A percentile compares a stretch with the other conserved stretches of the same genome.
phyloP scores from a whole-genome alignment of 1,140 invertebrate genomes.

The Nilaparvata lugens region DNA sequence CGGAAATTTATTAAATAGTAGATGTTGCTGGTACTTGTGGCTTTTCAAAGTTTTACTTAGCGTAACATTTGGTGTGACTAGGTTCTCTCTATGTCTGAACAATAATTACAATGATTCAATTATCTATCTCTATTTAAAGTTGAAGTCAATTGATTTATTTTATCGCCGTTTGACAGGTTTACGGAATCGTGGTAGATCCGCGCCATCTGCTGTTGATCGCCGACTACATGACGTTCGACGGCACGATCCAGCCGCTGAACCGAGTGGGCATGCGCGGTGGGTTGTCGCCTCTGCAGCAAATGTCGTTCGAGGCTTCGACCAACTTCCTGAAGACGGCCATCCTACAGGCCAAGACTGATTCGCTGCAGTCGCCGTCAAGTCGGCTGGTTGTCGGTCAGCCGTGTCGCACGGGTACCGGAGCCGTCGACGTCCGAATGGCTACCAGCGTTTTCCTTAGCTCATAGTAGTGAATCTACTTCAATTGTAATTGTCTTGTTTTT shows the following conservation, averaged over 20 bases:
- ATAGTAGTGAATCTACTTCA: too few relatives aligned
- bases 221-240: slow-evolving; percentile 97
- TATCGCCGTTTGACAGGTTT: slow-evolving; percentile 48
- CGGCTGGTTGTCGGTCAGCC: slow-evolving; percentile 80
- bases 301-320: slow-evolving; percentile 93
- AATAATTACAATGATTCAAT: too few relatives aligned
- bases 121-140: too few relatives aligned
- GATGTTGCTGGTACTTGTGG: too few relatives aligned
- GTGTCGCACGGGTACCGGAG: slow-evolving; percentile 75
- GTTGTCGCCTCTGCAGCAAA: slow-evolving; percentile 90
- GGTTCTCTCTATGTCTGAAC: too few relatives aligned
- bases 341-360: slow-evolving; percentile 55
- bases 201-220: slow-evolving; percentile 88
- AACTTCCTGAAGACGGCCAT: slow-evolving; percentile 74
- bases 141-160: slow-evolving; percentile 6
- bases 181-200: slow-evolving; percentile 91
- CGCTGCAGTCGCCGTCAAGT: slow-evolving; percentile 77
- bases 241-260: slow-evolving; percentile 81
- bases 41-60: too few relatives aligned
- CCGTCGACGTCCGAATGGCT: slow-evolving; percentile 45
- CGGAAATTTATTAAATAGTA: too few relatives aligned
- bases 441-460: background rate
- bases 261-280: slow-evolving; percentile 79
- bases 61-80: too few relatives aligned
- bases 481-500: too few relatives aligned